Conservation (phyloP, 2,113 vertebrate genomes). For the Dromiciops gliroides region DNA sequence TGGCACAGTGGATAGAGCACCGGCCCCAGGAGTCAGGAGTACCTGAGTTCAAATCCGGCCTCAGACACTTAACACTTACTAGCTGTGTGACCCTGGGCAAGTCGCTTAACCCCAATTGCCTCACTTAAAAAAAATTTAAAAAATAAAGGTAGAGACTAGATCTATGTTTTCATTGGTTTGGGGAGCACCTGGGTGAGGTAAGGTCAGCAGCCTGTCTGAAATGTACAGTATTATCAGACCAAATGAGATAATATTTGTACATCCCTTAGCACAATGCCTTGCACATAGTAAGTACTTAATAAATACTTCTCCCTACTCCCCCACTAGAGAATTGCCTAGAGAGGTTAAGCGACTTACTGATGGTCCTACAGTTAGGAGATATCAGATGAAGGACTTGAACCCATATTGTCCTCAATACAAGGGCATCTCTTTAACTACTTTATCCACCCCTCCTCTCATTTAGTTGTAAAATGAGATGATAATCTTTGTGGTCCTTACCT, state of each 20-base stretch:
- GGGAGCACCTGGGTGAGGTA: background rate
- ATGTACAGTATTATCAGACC: background rate
- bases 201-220: background rate
- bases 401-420: background rate
- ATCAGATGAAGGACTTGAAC: background rate
- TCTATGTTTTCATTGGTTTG: background rate
- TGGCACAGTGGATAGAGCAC: too few relatives aligned
- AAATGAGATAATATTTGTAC: background rate
- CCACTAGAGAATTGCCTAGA: background rate
- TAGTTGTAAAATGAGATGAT: background rate
- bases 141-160: background rate
- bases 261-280: background rate
- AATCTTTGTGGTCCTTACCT: background rate
- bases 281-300: background rate
- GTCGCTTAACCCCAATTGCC: too few relatives aligned
- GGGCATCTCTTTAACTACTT: background rate
- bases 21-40: too few relatives aligned
- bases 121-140: too few relatives aligned
- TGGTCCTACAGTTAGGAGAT: background rate
- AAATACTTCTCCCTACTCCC: background rate
- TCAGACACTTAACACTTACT: too few relatives aligned
- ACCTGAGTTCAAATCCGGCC: too few relatives aligned
- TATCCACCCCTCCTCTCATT: background rate
- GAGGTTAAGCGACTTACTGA: too few relatives aligned
- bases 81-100: too few relatives aligned